Conservation (phyloP, 2,797 vertebrate genomes). For the Mus minutoides region DNA sequence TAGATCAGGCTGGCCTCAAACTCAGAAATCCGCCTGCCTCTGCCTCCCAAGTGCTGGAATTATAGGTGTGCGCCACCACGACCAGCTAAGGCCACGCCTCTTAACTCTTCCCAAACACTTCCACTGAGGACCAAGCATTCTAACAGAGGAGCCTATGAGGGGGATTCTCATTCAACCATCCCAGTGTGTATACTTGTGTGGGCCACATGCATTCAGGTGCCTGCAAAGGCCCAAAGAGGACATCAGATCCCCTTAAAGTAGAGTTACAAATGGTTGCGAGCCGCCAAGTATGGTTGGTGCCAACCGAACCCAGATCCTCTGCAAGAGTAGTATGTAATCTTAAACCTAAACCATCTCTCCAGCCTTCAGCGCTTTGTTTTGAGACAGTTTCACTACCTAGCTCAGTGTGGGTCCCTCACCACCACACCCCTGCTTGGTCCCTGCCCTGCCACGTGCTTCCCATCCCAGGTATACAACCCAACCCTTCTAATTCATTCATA, state of each 20-base stretch:
- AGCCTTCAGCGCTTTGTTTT: neutral
- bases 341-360: neutral
- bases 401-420: neutral
- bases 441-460: neutral
- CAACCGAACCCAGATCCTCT: neutral
- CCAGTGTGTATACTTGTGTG: neutral
- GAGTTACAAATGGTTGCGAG: no score
- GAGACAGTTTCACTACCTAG: neutral
- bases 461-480: rapidly evolving
- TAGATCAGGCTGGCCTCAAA: no score
- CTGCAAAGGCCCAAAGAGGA: neutral
- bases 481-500: neutral
- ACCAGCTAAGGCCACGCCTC: neutral
- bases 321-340: neutral
- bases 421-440: no score
- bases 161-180: neutral
- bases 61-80: no score
- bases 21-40: no score
- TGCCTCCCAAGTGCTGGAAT: no score
- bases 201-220: neutral
- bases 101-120: neutral
- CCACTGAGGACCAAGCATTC: neutral
- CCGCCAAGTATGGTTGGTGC: neutral
- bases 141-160: neutral
- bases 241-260: neutral